Percentiles rank a stretch among this genome's conserved stretches.
phyloP scores from a whole-genome alignment of 1,140 invertebrate genomes.

The Dinoponera quadriceps region DNA sequence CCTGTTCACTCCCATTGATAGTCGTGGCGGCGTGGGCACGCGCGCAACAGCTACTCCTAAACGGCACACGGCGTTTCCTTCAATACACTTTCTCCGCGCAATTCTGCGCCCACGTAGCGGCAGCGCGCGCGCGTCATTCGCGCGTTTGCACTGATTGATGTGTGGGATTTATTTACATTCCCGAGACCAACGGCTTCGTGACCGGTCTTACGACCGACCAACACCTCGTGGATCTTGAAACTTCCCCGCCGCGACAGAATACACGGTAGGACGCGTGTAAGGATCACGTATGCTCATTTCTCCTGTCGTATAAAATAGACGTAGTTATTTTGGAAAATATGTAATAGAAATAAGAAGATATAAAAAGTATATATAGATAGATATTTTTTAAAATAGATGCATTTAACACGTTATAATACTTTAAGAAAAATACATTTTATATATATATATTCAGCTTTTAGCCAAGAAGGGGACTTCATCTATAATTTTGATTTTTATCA shows the following conservation, averaged over 20 bases:
- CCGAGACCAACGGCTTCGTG: not conserved
- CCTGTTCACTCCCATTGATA: conserved; percentile 29
- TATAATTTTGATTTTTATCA: too few relatives aligned
- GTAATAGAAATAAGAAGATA: too few relatives aligned
- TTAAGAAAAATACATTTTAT: too few relatives aligned
- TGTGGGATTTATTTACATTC: not conserved
- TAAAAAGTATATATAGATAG: too few relatives aligned
- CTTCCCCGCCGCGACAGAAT: not conserved
- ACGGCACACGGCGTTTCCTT: not conserved
- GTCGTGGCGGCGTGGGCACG: not conserved
- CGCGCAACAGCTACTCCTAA: not conserved
- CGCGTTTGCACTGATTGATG: not conserved
- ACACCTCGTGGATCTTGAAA: not conserved
- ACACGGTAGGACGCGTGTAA: not conserved
- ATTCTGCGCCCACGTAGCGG: not conserved
- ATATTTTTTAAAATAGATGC: too few relatives aligned
- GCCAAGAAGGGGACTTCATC: too few relatives aligned
- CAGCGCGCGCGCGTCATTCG: too few relatives aligned
- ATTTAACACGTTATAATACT: too few relatives aligned
- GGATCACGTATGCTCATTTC: too few relatives aligned
- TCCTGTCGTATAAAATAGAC: too few relatives aligned
- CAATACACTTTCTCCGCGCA: conserved; percentile 15
- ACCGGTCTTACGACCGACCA: not conserved
- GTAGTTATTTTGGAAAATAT: too few relatives aligned
- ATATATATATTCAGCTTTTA: too few relatives aligned